These are phyloP conservation scores for Masnerella sp. DNA, from an alignment of 2,888 invertebrate genomes.

Conservation along the genomic window DNA sequence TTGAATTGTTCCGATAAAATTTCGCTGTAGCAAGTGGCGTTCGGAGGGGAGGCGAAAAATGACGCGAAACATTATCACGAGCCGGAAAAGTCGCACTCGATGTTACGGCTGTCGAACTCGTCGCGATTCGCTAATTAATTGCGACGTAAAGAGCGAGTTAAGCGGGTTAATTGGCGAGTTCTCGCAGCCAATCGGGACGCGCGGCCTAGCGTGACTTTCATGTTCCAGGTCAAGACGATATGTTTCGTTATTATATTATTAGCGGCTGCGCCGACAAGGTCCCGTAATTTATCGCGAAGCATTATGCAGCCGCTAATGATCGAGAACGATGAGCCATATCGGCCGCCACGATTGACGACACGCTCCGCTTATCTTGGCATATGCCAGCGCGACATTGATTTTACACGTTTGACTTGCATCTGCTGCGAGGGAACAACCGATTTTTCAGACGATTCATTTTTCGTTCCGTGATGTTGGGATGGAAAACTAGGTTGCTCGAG, in stretches of 20 bases:
- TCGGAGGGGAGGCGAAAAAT: not conserved
- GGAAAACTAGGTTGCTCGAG: no score
- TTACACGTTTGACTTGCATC: constrained; percentile 66
- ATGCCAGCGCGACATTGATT: constrained; percentile 73
- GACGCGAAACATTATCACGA: constrained; percentile 20
- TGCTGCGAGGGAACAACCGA: no score
- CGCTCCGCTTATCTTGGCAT: constrained; percentile 62
- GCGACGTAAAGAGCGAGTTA: constrained; percentile 29
- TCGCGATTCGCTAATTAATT: constrained; percentile 53
- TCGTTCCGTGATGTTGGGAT: no score
- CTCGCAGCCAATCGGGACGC: constrained; percentile 68
- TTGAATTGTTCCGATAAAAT: constrained; percentile 39
- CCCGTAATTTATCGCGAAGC: constrained; percentile 62
- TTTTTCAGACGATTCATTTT: no score
- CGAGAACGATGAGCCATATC: constrained; percentile 54
- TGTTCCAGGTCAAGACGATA: constrained; percentile 75
- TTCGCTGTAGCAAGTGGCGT: constrained; percentile 18
- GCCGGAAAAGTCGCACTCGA: constrained; percentile 27
- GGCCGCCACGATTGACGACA: constrained; percentile 16
- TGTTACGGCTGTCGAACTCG: constrained; percentile 47
- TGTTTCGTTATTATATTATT: constrained; percentile 75
- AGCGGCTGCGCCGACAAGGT: constrained; percentile 57
- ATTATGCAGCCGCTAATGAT: constrained; percentile 50
- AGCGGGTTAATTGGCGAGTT: constrained; percentile 59
- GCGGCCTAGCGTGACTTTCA: constrained; percentile 73